These are phyloP conservation scores for Chrysolina americana DNA, from an alignment of 2,888 invertebrate genomes.

Conservation along the genomic window DNA sequence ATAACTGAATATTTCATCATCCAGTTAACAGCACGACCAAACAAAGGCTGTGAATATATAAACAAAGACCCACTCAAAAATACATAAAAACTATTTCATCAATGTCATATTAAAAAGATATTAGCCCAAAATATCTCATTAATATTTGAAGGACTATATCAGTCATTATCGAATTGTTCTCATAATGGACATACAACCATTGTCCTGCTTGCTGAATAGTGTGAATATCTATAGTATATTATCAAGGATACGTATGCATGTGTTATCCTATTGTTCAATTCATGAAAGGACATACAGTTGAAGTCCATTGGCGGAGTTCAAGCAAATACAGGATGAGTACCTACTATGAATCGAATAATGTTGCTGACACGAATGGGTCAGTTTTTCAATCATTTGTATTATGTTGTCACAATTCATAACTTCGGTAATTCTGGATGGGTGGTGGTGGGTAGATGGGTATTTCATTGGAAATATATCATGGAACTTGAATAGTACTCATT, in stretches of 20 bases:
- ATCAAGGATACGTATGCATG: slow-evolving; percentile 17
- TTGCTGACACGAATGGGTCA: no score
- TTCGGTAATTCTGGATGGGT: no score
- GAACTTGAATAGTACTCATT: no score
- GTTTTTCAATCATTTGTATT: no score
- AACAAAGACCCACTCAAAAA: neutral
- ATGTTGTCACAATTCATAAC: no score
- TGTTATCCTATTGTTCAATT: slow-evolving; percentile 21
- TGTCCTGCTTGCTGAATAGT: slow-evolving; percentile 20
- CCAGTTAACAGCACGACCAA: neutral
- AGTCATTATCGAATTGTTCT: slow-evolving; percentile 25
- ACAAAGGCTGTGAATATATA: slow-evolving; percentile 9
- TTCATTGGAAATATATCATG: no score
- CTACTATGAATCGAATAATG: neutral
- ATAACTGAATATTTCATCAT: slow-evolving; percentile 16
- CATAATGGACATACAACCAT: neutral
- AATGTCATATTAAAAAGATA: slow-evolving; percentile 21
- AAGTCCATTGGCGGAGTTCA: neutral
- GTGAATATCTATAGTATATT: slow-evolving; percentile 17
- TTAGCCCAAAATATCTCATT: slow-evolving; percentile 22
- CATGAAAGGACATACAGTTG: slow-evolving; percentile 16
- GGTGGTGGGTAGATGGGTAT: no score
- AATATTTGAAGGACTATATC: slow-evolving; percentile 14
- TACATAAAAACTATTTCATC: slow-evolving; percentile 16
- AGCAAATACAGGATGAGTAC: neutral